Evolutionary conservation across 1,140 invertebrate species (phyloP), one percentile per base, ranked within the genome.

Genomic region (Drosophila athabasca): DNA sequence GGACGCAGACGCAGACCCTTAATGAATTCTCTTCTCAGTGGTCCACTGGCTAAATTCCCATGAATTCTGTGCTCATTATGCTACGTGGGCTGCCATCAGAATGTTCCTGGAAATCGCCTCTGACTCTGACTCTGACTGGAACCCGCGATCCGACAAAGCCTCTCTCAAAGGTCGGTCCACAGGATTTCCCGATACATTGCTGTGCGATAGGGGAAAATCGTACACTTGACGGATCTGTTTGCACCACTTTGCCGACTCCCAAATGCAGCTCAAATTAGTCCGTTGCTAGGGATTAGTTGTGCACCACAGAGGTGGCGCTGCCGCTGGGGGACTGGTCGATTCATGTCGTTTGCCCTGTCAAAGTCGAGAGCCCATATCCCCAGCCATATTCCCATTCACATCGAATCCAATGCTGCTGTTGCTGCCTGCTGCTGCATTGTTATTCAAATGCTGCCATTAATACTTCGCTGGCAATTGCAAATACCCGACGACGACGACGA

Each of bases 361-460:
- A 3, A 11, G 35, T 13, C 35, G 35, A 39, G 3, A 13, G 35
- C 3, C 3, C 35, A 7, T 1, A 2, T 7, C 8, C 8, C 29
- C 11, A 13, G 13, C 11, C 35, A 39, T 11, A 39, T 13, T 3
- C 35, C 9, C 35, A 39, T 39, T 39, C 35, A 39, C 35, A 39
- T 39, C 11, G 46, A 43, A 55, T 31, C 46, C n/a, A 9, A 48
- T n/a, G 48, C 11, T 53, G 31, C 43, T 9, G 26, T 17, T 19
- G 35, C 48, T 60, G 74, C 84, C 43, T 9, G 26, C 26, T 19
- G 35, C 48, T 60, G 74, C 84, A 88, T 88, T 88, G 83, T 88
- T 88, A 88, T 88, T 88, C 83, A 88, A 88, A 88, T 88, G 79
- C 84, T 67, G 68, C 72, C 79, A 88, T 88, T 87, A 87, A 87